phyloP scores from a whole-genome alignment of 2,888 invertebrate genomes.

The Caenorhabditis uteleia region DNA sequence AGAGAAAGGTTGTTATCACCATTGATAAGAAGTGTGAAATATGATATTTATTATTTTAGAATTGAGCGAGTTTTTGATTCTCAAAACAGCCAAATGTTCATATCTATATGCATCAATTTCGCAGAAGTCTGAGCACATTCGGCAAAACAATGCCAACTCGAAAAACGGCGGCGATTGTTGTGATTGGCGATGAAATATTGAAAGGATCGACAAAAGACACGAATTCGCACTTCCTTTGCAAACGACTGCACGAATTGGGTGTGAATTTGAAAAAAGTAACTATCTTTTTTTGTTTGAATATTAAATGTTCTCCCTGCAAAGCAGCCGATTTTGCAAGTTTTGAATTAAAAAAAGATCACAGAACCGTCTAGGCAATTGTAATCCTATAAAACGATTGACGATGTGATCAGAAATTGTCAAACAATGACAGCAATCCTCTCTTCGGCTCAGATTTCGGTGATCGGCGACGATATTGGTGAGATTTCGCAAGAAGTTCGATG shows the following conservation, averaged over 20 bases:
- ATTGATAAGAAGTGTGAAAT: neutral
- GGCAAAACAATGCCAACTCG: slow-evolving; percentile 12
- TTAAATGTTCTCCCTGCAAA: neutral
- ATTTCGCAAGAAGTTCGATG: slow-evolving; percentile 77
- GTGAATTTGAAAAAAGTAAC: slow-evolving; percentile 75
- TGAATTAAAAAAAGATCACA: slow-evolving; percentile 1
- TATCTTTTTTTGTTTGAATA: neutral
- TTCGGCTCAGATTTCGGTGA: slow-evolving; percentile 76
- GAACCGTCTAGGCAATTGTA: neutral
- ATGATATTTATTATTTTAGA: neutral
- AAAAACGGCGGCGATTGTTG: slow-evolving; percentile 37
- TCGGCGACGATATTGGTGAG: slow-evolving; percentile 77
- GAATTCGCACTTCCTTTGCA: slow-evolving; percentile 77
- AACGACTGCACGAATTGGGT: slow-evolving; percentile 76
- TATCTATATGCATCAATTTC: neutral
- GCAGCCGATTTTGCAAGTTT: neutral
- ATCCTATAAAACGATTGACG: neutral
- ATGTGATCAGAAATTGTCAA: neutral
- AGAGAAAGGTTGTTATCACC: no score
- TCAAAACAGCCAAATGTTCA: neutral
- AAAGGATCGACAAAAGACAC: slow-evolving; percentile 79
- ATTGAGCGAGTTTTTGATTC: neutral
- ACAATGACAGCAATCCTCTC: neutral
- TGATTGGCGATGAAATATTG: slow-evolving; percentile 82
- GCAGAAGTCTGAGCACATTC: no score